Evolutionary conservation across 1,140 invertebrate genomes (phyloP).

Genomic region (Drosophila burlai): DNA sequence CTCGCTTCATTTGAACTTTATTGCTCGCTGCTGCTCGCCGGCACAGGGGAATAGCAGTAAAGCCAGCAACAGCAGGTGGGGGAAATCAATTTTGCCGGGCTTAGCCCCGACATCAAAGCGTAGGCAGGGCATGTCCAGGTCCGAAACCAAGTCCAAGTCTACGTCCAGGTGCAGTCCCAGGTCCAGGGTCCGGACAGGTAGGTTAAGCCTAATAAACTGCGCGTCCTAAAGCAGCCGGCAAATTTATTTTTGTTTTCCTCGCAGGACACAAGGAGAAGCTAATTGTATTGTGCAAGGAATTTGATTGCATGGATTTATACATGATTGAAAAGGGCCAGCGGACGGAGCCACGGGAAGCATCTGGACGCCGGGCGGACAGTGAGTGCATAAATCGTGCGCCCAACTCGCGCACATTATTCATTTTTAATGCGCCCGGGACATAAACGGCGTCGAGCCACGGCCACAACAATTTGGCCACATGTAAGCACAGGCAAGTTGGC

Average conservation of each 20-base stretch:
- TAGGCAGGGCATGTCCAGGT: slow-evolving; percentile 33
- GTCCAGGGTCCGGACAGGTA: slow-evolving; percentile 27
- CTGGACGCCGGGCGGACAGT: slow-evolving; percentile 27
- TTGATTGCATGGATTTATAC: slow-evolving; percentile 81
- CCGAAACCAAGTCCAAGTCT: background rate
- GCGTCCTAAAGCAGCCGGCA: slow-evolving; percentile 62
- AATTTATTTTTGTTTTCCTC: slow-evolving; percentile 57
- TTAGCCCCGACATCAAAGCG: slow-evolving; percentile 78
- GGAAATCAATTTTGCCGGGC: slow-evolving; percentile 80
- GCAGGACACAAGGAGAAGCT: slow-evolving; percentile 46
- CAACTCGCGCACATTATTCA: slow-evolving; percentile 79
- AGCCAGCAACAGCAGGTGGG: slow-evolving; percentile 41
- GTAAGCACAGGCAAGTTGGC: slow-evolving; percentile 78
- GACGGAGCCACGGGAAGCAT: slow-evolving; percentile 42
- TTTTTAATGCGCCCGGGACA: slow-evolving; percentile 78
- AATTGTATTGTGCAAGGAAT: slow-evolving; percentile 77
- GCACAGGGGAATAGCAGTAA: slow-evolving; percentile 49
- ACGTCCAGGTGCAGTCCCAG: background rate
- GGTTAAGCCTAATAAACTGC: slow-evolving; percentile 80
- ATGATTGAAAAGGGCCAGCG: slow-evolving; percentile 74
- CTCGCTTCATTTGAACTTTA: slow-evolving; percentile 81
- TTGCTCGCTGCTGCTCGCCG: slow-evolving; percentile 46
- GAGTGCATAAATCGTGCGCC: slow-evolving; percentile 77
- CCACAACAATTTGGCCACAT: slow-evolving; percentile 84
- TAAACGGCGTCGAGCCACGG: slow-evolving; percentile 27